A percentile compares a stretch with the other conserved stretches of the same genome.
Conservation (phyloP, 2,888 invertebrate species). For the Caenorhabditis doughertyi region DNA sequence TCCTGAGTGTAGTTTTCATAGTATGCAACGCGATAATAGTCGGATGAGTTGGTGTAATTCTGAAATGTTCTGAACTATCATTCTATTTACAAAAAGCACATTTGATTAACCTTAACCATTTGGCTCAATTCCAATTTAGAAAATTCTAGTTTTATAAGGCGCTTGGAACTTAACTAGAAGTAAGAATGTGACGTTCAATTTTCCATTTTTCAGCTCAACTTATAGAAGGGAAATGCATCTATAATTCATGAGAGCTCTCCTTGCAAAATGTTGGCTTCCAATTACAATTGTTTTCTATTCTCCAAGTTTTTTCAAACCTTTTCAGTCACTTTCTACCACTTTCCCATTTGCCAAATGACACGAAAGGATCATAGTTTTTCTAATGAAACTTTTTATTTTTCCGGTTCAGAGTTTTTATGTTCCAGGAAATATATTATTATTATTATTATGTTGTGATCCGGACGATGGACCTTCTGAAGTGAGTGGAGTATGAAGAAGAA, state of each 20-base stretch:
- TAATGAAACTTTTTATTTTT: background rate
- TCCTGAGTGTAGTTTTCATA: constrained; percentile 62
- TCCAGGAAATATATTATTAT: constrained; percentile 24
- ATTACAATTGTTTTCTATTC: constrained; percentile 49
- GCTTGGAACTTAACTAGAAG: too few relatives aligned
- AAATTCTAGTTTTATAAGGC: too few relatives aligned
- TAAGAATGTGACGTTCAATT: constrained; percentile 1
- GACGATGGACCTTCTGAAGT: constrained; percentile 15
- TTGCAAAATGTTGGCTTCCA: constrained; percentile 43
- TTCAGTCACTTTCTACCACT: constrained; percentile 22
- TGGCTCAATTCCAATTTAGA: constrained; percentile 26
- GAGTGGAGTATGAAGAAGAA: background rate
- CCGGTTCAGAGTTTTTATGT: constrained; percentile 1
- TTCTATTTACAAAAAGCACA: background rate
- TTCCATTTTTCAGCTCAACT: constrained; percentile 4
- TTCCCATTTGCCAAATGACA: constrained; percentile 45
- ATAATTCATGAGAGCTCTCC: constrained; percentile 37
- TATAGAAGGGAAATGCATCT: constrained; percentile 18
- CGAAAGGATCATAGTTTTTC: constrained; percentile 8
- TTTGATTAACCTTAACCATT: background rate
- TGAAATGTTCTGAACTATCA: constrained; percentile 22
- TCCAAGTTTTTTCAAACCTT: background rate
- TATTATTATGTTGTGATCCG: background rate
- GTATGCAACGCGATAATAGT: constrained; percentile 34
- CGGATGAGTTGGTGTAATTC: constrained; percentile 25